A percentile compares a stretch with the other conserved stretches of the same genome.
Evolutionary conservation across 1,140 invertebrate genomes (phyloP).

Genomic region (Drosophila suzukii): DNA sequence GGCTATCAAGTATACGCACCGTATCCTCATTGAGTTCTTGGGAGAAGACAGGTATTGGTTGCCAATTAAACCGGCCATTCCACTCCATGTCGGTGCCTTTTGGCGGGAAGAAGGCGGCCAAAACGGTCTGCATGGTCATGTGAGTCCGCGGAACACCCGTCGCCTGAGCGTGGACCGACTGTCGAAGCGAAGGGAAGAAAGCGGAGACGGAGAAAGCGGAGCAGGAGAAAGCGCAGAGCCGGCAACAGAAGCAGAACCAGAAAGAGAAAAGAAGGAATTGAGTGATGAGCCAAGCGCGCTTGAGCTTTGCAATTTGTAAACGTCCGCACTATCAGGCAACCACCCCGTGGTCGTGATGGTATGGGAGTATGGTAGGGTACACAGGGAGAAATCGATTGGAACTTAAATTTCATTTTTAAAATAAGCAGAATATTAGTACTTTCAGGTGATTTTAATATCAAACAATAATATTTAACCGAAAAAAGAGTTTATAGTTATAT

Average conservation of each 20-base stretch:
- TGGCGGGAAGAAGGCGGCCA: constrained; percentile 90
- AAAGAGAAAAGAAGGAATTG: constrained; percentile 61
- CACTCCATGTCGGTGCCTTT: constrained; percentile 86
- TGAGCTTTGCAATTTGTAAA: constrained; percentile 80
- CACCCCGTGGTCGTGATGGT: constrained; percentile 11
- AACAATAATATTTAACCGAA: no score
- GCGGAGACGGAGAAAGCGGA: constrained; percentile 7
- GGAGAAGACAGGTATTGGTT: constrained; percentile 90
- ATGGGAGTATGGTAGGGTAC: constrained; percentile 7
- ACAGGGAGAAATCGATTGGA: constrained; percentile 19
- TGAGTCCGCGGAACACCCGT: constrained; percentile 91
- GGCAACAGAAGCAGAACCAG: constrained; percentile 8
- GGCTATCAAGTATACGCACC: constrained; percentile 84
- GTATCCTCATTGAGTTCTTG: constrained; percentile 87
- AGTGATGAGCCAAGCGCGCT: constrained; percentile 75
- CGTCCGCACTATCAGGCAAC: constrained; percentile 76
- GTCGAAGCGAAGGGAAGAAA: neutral
- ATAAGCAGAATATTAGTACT: no score
- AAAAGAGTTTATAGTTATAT: no score
- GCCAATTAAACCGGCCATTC: constrained; percentile 88
- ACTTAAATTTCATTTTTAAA: no score
- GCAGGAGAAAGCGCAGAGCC: constrained; percentile 16
- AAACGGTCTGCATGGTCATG: constrained; percentile 89
- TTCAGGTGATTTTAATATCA: no score
- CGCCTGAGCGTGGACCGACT: constrained; percentile 87